These are phyloP conservation scores for Puntigrus tetrazona DNA, from an alignment of 2,113 vertebrate genomes.

Conservation along the genomic window DNA sequence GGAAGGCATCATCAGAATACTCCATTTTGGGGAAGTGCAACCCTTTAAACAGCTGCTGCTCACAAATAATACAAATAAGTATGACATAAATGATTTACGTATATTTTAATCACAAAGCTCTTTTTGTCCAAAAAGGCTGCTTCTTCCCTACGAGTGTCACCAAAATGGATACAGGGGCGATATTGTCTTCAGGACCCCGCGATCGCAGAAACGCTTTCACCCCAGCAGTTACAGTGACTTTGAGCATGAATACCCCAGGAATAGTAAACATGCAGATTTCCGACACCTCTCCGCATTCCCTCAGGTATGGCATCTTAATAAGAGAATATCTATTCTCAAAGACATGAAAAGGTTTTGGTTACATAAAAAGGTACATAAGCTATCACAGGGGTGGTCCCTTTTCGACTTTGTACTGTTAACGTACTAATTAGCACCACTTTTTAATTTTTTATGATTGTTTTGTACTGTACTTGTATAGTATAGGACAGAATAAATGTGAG, in stretches of 20 bases:
- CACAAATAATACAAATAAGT: neutral
- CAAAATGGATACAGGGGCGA: slow-evolving; percentile 63
- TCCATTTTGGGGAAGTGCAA: no score
- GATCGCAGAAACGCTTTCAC: slow-evolving; percentile 59
- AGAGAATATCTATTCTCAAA: neutral
- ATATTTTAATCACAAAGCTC: neutral
- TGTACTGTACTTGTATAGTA: no score
- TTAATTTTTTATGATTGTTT: no score
- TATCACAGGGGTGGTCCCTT: neutral
- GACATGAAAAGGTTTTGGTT: no score
- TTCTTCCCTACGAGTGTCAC: slow-evolving; percentile 75
- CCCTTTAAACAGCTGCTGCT: neutral
- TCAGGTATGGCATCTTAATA: slow-evolving; percentile 60
- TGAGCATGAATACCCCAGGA: slow-evolving; percentile 52
- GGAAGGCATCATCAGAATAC: no score
- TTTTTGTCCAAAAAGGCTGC: slow-evolving; percentile 62
- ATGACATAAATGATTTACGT: neutral
- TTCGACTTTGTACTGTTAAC: neutral
- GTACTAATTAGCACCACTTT: no score
- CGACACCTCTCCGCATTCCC: slow-evolving; percentile 30
- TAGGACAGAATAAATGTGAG: no score
- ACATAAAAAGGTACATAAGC: neutral
- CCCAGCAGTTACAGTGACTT: slow-evolving; percentile 23
- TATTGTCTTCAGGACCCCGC: slow-evolving; percentile 52
- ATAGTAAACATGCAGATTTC: slow-evolving; percentile 55